Base-by-base conservation (phyloP, 2,797 vertebrate species). In the Apogon talboti region DNA sequence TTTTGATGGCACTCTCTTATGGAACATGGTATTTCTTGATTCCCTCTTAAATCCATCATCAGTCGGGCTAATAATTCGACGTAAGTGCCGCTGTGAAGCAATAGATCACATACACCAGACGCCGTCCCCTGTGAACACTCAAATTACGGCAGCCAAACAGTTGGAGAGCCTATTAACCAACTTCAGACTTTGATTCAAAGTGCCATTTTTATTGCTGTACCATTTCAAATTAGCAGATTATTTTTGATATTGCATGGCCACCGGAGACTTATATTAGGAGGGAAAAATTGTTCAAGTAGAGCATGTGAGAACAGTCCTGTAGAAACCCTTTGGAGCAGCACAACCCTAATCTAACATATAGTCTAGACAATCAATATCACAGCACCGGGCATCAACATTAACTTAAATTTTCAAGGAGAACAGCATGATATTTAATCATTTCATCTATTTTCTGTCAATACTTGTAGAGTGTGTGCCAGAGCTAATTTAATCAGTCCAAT, bases 21-120 rank as follows among this genome's bases (percentile, higher is more conserved):
- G 62, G 81, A 88, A 90, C 87, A 84, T 48, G 75, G 18, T 62
- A 64, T 82, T 88, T 86, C 83, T 87, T 90, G 85, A 90, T 88
- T 84, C 71, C 8, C 81, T 81, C 86, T 88, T 85, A 80, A 87
- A 88, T 85, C 84, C 71, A 30, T 89, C 84, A 88, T 89, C 84
- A 90, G 84, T 85, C 54, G 11, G 42, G 82, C 80, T 88, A 79
- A 89, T 90, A 85, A 89, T 66, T 79, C 63, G 4, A 45, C 47
- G 46, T 40, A 75, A 86, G 82, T 46, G 81, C 55, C 1, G 77
- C 83, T 81, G 71, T 85, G 84, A 87, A 85, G 89, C 76, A 46
- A 54, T 38, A 79, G 83, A 90, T 87, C 86, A 90, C 80, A 88
- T 63, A 11, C 59, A 3, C 48, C 69, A 16, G 85, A 35, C 74